These are phyloP conservation scores for Drosophila aff. DNA, from an alignment of 1,140 invertebrate species.

Conservation along the genomic window DNA sequence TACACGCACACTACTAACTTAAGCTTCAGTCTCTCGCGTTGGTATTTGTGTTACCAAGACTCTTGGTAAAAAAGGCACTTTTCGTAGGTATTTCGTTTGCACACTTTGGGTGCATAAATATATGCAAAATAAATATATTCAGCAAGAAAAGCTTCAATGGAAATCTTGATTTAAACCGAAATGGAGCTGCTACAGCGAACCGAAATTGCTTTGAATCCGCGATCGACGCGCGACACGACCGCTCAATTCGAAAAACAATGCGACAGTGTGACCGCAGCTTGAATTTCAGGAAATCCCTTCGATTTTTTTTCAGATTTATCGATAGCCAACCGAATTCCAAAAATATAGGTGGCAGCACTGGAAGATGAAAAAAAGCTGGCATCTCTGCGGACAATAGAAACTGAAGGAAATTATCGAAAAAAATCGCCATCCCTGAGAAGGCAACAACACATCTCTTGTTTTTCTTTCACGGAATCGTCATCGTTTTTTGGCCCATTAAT, in stretches of 20 bases:
- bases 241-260: conserved; percentile 20
- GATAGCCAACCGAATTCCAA: not conserved
- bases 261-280: not conserved
- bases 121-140: not conserved
- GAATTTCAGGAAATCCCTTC: not conserved
- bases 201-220: conserved; percentile 20
- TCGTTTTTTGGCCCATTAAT: conserved; percentile 36
- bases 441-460: conserved; percentile 24
- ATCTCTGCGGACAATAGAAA: too few relatives aligned
- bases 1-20: conserved; percentile 42
- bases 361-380: too few relatives aligned
- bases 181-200: not conserved
- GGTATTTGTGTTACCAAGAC: conserved; percentile 47
- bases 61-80: conserved; percentile 43
- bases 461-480: conserved; percentile 33
- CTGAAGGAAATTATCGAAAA: not conserved
- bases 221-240: conserved; percentile 34
- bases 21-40: conserved; percentile 25
- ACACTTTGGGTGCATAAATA: conserved; percentile 8
- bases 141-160: not conserved
- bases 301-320: not conserved
- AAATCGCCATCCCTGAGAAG: conserved; percentile 5
- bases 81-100: conserved; percentile 11
- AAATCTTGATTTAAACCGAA: not conserved
- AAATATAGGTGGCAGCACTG: too few relatives aligned